Evolutionary conservation across 2,888 invertebrate species (phyloP).

Genomic region (Sphaeridia pumilis): DNA sequence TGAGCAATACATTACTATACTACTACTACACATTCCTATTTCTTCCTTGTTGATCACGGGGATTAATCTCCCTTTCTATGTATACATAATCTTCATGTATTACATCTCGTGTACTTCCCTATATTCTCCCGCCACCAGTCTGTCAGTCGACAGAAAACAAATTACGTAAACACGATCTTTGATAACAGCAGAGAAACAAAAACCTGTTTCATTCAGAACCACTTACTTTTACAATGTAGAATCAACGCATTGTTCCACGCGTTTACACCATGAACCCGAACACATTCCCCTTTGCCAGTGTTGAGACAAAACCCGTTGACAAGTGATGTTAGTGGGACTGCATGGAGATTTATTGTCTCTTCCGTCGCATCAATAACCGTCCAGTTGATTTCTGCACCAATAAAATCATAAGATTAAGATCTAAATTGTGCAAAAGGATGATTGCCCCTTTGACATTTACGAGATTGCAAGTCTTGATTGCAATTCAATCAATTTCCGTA

Average conservation of each 20-base stretch:
- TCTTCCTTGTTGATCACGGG: too few species aligned
- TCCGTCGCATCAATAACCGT: slow-evolving; percentile 19
- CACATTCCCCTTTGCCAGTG: slow-evolving; percentile 11
- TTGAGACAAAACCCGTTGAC: slow-evolving; percentile 13
- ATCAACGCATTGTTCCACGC: slow-evolving; percentile 20
- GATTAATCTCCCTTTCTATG: too few species aligned
- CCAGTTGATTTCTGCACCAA: slow-evolving; percentile 17
- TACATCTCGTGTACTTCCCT: too few species aligned
- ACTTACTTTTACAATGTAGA: slow-evolving; percentile 21
- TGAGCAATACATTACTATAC: too few species aligned
- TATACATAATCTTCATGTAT: too few species aligned
- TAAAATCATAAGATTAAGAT: background rate
- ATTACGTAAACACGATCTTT: too few species aligned
- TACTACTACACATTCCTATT: too few species aligned
- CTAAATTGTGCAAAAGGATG: background rate
- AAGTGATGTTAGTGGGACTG: slow-evolving; percentile 12
- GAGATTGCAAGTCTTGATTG: background rate
- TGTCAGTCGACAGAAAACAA: too few species aligned
- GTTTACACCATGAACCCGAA: slow-evolving; percentile 20
- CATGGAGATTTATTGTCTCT: slow-evolving; percentile 8
- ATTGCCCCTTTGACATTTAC: background rate
- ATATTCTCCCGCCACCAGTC: too few species aligned
- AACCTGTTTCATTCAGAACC: background rate
- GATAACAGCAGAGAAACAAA: too few species aligned
- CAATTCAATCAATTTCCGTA: too few species aligned